These are phyloP conservation scores for Ferdinandea cuprea DNA, from an alignment of 2,888 invertebrate genomes.

Conservation along the genomic window DNA sequence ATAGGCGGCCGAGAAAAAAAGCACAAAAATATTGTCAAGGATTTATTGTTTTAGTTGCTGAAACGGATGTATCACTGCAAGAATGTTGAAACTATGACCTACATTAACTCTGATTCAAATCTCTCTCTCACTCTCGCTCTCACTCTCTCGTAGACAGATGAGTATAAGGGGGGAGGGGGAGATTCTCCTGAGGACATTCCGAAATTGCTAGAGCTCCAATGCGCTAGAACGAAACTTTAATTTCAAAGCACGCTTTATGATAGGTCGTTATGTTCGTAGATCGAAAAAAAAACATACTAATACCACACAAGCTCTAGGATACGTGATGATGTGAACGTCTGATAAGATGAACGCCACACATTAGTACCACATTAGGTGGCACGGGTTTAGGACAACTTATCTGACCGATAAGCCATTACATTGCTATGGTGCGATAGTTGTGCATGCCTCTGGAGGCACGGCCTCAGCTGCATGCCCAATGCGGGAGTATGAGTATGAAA, in stretches of 20 bases:
- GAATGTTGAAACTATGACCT: constrained; percentile 60
- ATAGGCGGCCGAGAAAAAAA: constrained; percentile 10
- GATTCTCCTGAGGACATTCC: constrained; percentile 58
- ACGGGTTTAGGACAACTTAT: constrained; percentile 41
- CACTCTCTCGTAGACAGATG: no score
- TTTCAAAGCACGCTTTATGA: constrained; percentile 62
- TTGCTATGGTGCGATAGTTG: not conserved
- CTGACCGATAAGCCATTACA: constrained; percentile 63
- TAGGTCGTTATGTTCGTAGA: constrained; percentile 37
- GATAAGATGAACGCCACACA: constrained; percentile 55
- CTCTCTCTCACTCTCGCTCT: no score
- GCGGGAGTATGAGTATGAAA: constrained; percentile 1
- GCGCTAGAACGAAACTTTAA: constrained; percentile 47
- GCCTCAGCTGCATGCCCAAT: constrained; percentile 25
- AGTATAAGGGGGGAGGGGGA: constrained; percentile 12
- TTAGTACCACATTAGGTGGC: constrained; percentile 63
- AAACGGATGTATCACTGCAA: constrained; percentile 49
- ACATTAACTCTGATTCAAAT: constrained; percentile 69
- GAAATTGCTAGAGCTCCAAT: constrained; percentile 47
- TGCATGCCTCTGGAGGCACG: constrained; percentile 14
- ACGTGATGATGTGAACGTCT: constrained; percentile 68
- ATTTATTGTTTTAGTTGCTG: constrained; percentile 66
- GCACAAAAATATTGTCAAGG: constrained; percentile 13
- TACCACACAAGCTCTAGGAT: constrained; percentile 33
- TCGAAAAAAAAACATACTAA: not conserved